These are phyloP conservation scores for Pyralis farinalis DNA, from an alignment of 2,888 invertebrate species.

Conservation along the genomic window DNA sequence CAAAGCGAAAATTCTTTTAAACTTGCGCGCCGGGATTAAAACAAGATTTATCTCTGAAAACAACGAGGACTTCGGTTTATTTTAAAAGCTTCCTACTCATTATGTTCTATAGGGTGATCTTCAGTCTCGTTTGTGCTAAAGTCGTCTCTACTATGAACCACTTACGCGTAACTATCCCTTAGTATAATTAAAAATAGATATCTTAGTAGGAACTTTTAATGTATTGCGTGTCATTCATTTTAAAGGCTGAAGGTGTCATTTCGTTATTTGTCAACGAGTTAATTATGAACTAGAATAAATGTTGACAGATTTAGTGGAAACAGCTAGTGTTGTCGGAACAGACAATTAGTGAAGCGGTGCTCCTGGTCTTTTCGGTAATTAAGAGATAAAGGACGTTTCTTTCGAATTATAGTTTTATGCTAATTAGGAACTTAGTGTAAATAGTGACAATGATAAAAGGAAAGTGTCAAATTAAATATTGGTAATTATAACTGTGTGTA, in stretches of 20 bases:
- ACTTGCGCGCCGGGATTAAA: constrained; percentile 50
- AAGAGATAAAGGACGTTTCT: constrained; percentile 27
- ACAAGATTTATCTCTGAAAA: constrained; percentile 52
- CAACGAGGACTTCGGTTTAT: constrained; percentile 47
- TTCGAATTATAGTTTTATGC: constrained; percentile 22
- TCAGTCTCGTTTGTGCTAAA: constrained; percentile 37
- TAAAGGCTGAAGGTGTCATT: constrained; percentile 54
- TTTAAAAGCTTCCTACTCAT: constrained; percentile 46
- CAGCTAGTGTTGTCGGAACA: constrained; percentile 41
- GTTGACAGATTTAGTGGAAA: constrained; percentile 63
- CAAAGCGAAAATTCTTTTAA: constrained; percentile 46
- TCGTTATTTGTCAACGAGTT: constrained; percentile 71
- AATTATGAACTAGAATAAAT: constrained; percentile 57
- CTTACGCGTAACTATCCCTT: constrained; percentile 45
- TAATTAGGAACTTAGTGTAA: constrained; percentile 35
- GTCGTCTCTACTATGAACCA: constrained; percentile 36
- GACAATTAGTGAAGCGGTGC: constrained; percentile 55
- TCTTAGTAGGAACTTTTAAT: constrained; percentile 45
- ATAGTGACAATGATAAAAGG: constrained; percentile 60
- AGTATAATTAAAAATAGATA: constrained; percentile 60
- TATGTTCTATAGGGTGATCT: constrained; percentile 53
- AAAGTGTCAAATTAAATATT: constrained; percentile 54
- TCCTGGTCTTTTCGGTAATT: constrained; percentile 37
- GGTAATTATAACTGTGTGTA: constrained; percentile 27
- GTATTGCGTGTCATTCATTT: constrained; percentile 59